Evolutionary conservation across 2,888 invertebrate genomes (phyloP), one percentile per base, ranked within the genome.

Genomic region (Fissipunctia ypsillon): DNA sequence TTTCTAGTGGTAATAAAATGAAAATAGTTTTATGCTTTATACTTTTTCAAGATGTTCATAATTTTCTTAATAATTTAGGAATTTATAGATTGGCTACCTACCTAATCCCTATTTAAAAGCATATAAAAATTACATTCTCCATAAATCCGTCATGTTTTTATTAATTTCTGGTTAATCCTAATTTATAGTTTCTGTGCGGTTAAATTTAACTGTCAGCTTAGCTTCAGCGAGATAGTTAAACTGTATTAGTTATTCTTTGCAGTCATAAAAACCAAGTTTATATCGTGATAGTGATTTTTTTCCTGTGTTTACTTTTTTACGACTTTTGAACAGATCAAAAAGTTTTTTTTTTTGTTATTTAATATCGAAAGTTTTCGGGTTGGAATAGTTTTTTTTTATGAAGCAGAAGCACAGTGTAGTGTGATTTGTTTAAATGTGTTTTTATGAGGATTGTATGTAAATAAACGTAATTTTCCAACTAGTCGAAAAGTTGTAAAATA

Each of bases 191-290:
- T 71, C 25, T n/a, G 61, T 67, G 84, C 54, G 85, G 80, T 87
- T 81, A 84, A 86, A 75, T 78, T 86, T 87, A 86, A 88, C 85
- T 69, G 70, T 74, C 76, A 78, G 88, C 71, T 87, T 84, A 81
- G 64, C 66, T 78, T 86, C 87, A 76, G 63, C 75, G 45, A 65
- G 64, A 79, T 83, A 84, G 74, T 86, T 78, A 83, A 85, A 81
- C 50, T 35, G 61, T 76, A 80, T 87, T 84, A 84, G 80, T 86
- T 84, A 80, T 80, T 86, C 82, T 84, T 85, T 73, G 82, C 78
- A 76, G 64, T 84, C 84, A 70, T 86, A 87, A 85, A 85, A 80
- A 43, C 16, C 10, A 66, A 75, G 64, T 85, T 86, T 80, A 87
- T 76, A n/a, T 63, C 82, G 72, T 77, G 75, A 71, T 85, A 77